Conservation (phyloP, 1,140 invertebrate genomes). For the Lanistes nyassanus region DNA sequence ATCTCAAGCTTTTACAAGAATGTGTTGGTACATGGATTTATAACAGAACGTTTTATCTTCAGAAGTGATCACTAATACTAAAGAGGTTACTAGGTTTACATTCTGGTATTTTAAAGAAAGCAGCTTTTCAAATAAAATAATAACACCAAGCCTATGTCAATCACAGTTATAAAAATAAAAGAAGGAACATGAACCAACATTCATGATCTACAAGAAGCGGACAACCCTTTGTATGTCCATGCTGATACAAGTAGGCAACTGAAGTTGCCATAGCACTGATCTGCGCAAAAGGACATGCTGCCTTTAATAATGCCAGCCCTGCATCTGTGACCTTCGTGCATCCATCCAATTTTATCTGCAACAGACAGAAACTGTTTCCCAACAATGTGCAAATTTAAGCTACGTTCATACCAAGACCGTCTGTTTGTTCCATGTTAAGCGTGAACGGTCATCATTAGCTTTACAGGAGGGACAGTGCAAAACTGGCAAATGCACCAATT, state of each 20-base stretch:
- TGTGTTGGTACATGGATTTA: too few relatives aligned
- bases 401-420: too few relatives aligned
- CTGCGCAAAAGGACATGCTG: slow-evolving; percentile 10
- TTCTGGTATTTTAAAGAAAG: too few relatives aligned
- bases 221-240: slow-evolving; percentile 29
- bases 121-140: too few relatives aligned
- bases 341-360: slow-evolving; percentile 34
- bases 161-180: too few relatives aligned
- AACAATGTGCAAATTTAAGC: too few relatives aligned
- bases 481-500: not conserved
- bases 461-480: not conserved
- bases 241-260: slow-evolving; percentile 18
- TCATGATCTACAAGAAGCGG: slow-evolving; percentile 26
- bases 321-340: slow-evolving; percentile 29
- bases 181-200: slow-evolving; percentile 1
- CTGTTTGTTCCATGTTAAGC: not conserved
- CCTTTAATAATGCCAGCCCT: slow-evolving; percentile 20
- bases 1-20: too few relatives aligned
- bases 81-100: too few relatives aligned
- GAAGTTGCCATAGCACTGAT: slow-evolving; percentile 33
- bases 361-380: not conserved
- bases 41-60: too few relatives aligned
- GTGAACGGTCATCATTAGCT: not conserved
- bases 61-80: too few relatives aligned
- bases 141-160: too few relatives aligned